Base-by-base conservation (phyloP, 2,797 vertebrate species). In the Salmo trutta region DNA sequence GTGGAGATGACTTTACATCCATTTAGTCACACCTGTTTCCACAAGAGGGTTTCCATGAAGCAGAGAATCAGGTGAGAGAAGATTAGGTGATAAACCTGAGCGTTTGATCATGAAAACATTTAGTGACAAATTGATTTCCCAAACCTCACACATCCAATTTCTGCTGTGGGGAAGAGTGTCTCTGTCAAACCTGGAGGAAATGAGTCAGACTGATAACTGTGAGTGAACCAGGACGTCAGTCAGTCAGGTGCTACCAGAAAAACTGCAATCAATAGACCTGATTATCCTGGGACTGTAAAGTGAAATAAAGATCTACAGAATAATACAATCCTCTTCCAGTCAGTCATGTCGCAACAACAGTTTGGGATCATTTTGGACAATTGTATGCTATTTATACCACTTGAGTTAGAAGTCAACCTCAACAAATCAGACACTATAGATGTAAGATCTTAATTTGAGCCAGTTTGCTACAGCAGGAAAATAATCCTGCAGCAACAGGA, bases 71-170 rank as follows among this genome's bases (percentile, higher is more conserved):
- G 36, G 17, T 27, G 41, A 71, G 54, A 66, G 41, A 54, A 41
- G 64, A 78, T 47, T 62, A 64, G 67, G 72, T 69, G 67, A 87
- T 77, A 79, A 84, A 83, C 29, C 5, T 21, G 31, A 77, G 54
- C 33, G 59, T 21, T 36, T 12, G 76, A 53, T 70, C 75, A 67
- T 81, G 76, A 80, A 79, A 75, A 76, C 36, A 66, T 53, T 76
- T 51, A 80, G 79, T 82, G 74, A 81, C 53, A 70, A 21, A 67
- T 74, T 67, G 8, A 76, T 76, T 71, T 75, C 51, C 51, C 69
- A 76, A 51, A 77, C 51, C 24, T 77, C 52, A 71, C 47, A 70
- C n/a, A 10, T 51, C 66, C 41, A 8, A 6, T 27, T 31, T 70
- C 31, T 33, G 51, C 27, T 52, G 33, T 24, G 62, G 51, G 5